Evolutionary conservation across 2,797 vertebrate species (phyloP).

Genomic region (Crenichthys baileyi): DNA sequence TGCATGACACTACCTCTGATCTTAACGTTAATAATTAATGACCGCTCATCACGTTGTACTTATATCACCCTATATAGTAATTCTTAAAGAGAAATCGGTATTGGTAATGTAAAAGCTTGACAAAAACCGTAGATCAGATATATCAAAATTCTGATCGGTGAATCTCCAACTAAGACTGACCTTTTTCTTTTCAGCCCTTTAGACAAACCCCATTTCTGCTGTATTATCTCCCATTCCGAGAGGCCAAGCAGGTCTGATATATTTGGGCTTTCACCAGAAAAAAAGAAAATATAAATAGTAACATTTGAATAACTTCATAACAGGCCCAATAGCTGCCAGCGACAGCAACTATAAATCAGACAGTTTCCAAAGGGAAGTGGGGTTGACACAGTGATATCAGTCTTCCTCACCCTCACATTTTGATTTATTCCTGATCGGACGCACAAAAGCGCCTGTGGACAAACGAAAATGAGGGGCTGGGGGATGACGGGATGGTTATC

Average conservation of each 20-base stretch:
- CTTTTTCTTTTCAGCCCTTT: constrained; percentile 46
- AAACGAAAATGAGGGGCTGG: constrained; percentile 76
- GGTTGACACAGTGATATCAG: constrained; percentile 78
- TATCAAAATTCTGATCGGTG: not conserved
- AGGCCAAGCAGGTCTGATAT: constrained; percentile 68
- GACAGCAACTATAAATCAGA: constrained; percentile 81
- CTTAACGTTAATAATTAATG: not conserved
- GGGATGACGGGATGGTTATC: constrained; percentile 80
- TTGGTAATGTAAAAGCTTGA: not conserved
- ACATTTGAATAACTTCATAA: constrained; percentile 81
- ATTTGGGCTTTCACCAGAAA: constrained; percentile 76
- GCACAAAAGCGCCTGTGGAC: constrained; percentile 79
- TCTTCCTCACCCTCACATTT: constrained; percentile 81
- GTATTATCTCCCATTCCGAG: constrained; percentile 49
- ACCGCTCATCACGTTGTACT: no score
- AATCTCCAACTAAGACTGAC: not conserved
- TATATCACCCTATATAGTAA: no score
- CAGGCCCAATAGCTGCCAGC: constrained; percentile 69
- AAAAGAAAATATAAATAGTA: constrained; percentile 75
- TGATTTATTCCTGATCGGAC: constrained; percentile 85
- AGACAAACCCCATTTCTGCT: constrained; percentile 44
- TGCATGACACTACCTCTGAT: not conserved
- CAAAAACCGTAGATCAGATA: not conserved
- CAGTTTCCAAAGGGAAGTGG: constrained; percentile 78
- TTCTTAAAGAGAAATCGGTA: not conserved